Conservation (phyloP, 2,797 vertebrate genomes). For the Thripadectes ignobilis region DNA sequence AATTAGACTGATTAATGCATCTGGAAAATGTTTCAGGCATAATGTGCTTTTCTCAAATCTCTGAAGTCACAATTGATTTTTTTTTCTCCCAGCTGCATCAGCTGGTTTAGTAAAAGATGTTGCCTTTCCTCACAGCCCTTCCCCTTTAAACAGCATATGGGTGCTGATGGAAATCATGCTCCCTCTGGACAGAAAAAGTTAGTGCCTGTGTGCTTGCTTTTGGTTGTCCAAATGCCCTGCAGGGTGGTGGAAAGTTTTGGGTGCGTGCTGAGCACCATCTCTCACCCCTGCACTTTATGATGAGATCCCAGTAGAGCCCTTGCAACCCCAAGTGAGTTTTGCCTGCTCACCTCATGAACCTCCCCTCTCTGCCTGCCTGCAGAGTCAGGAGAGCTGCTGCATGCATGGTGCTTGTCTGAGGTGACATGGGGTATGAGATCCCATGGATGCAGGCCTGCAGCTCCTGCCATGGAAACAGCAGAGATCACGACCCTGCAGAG, state of each 20-base stretch:
- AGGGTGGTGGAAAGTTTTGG: background rate
- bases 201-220: background rate
- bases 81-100: background rate
- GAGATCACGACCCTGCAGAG: background rate
- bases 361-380: rapidly evolving
- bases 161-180: rapidly evolving
- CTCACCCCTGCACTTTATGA: background rate
- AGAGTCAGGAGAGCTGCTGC: rapidly evolving
- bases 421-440: rapidly evolving
- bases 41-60: background rate
- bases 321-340: background rate
- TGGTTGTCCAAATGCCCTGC: background rate
- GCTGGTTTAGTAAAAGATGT: background rate
- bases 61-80: background rate
- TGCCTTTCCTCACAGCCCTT: background rate
- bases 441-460: background rate
- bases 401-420: rapidly evolving
- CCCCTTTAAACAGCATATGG: background rate
- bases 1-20: background rate
- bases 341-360: rapidly evolving
- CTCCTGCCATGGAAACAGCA: background rate
- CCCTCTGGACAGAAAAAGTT: background rate
- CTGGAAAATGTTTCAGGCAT: background rate
- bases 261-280: background rate
- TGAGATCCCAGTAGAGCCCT: background rate